Conservation (phyloP, 2,888 invertebrate species). For the Ptilodon capucinus region DNA sequence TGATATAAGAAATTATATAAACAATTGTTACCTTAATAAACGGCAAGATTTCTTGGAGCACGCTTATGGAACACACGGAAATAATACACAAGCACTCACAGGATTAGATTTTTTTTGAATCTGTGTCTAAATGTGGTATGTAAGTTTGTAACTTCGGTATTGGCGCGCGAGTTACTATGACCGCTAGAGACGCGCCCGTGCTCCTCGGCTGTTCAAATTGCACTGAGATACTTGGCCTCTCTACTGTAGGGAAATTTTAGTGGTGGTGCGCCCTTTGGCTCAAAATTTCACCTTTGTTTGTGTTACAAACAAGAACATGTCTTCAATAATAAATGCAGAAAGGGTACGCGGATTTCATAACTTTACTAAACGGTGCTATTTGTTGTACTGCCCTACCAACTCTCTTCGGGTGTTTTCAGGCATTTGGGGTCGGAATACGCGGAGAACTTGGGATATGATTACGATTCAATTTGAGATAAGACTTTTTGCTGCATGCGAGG, state of each 20-base stretch:
- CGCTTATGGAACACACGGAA: slow-evolving; percentile 1
- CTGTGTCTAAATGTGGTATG: slow-evolving; percentile 12
- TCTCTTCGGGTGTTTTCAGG: background rate
- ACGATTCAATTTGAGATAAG: slow-evolving; percentile 37
- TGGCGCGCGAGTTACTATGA: slow-evolving; percentile 19
- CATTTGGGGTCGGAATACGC: background rate
- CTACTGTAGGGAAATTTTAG: slow-evolving; percentile 27
- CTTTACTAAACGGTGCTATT: background rate
- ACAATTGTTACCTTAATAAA: slow-evolving; percentile 23
- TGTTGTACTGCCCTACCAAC: background rate
- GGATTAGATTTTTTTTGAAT: slow-evolving; percentile 11
- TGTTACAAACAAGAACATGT: slow-evolving; percentile 12
- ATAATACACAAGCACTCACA: slow-evolving; percentile 23
- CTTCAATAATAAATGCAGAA: slow-evolving; percentile 3
- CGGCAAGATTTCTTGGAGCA: slow-evolving; percentile 6
- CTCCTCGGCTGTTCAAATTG: slow-evolving; percentile 41
- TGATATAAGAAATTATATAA: slow-evolving; percentile 26
- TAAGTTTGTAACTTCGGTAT: slow-evolving; percentile 37
- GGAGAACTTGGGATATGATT: slow-evolving; percentile 3
- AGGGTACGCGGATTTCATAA: slow-evolving; percentile 1
- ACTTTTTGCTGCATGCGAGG: slow-evolving; percentile 10
- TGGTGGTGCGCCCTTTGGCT: slow-evolving; percentile 24
- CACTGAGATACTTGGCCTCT: slow-evolving; percentile 46
- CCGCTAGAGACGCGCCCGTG: slow-evolving; percentile 38
- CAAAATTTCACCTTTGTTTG: slow-evolving; percentile 13